These are phyloP conservation scores for Columba janthina DNA, from an alignment of 2,113 vertebrate genomes.

Conservation along the genomic window DNA sequence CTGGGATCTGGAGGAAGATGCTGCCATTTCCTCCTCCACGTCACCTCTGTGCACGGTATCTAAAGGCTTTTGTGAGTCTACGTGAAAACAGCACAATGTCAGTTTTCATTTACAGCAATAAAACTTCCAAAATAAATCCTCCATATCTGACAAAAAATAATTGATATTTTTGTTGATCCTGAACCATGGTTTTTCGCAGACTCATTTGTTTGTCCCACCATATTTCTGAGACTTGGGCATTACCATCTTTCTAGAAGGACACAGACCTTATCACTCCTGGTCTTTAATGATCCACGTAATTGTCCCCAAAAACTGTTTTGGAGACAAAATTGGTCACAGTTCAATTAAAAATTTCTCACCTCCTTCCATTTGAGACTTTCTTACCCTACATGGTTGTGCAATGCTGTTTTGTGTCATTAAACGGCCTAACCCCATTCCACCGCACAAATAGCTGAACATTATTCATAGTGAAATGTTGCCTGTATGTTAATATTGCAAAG, in stretches of 20 bases:
- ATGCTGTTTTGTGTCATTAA: neutral
- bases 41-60: neutral
- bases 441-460: neutral
- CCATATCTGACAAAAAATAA: neutral
- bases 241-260: neutral
- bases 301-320: neutral
- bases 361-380: neutral
- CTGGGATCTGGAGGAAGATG: neutral
- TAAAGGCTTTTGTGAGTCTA: neutral
- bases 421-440: neutral
- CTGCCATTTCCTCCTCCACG: neutral
- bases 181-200: neutral
- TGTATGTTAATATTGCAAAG: conserved; percentile 28
- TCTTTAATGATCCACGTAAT: neutral
- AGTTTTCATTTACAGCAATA: neutral
- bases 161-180: neutral
- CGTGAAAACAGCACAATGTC: neutral
- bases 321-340: neutral
- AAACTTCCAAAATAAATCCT: neutral
- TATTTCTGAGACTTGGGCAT: neutral
- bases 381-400: neutral
- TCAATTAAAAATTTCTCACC: neutral
- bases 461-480: neutral
- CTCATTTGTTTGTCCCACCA: neutral
- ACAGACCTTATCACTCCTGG: neutral